Evolutionary conservation across 2,113 vertebrate species (phyloP).

Genomic region (Chionis minor): DNA sequence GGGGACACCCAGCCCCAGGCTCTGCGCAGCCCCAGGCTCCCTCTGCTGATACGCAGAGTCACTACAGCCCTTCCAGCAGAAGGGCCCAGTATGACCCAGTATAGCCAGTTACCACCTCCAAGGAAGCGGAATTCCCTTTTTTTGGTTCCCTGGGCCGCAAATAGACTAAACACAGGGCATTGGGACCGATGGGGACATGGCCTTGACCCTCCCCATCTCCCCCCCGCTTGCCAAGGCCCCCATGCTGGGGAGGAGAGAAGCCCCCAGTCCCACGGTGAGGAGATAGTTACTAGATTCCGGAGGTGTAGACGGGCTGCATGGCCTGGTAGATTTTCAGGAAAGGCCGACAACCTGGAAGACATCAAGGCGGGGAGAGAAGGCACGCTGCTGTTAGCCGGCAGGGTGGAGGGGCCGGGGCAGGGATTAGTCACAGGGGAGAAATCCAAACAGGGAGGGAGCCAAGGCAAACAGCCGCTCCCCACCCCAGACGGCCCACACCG

Average conservation of each 20-base stretch:
- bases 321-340: constrained; percentile 99
- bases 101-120: not conserved
- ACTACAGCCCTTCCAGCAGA: constrained; percentile 26
- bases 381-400: not conserved
- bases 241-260: not conserved
- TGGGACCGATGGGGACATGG: not conserved
- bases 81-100: not conserved
- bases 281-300: constrained; percentile 95
- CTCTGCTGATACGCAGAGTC: constrained; percentile 37
- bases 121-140: not conserved
- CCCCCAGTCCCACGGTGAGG: accelerated
- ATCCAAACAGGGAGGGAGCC: constrained; percentile 50
- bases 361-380: constrained; percentile 21
- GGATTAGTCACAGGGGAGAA: constrained; percentile 43
- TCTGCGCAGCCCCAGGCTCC: constrained; percentile 14
- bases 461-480: constrained; percentile 56
- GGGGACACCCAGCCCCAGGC: not conserved
- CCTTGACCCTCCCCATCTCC: not conserved
- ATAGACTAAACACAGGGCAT: not conserved
- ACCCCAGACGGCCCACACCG: not conserved
- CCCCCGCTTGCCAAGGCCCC: not conserved
- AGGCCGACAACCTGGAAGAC: constrained; percentile 89
- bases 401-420: constrained; percentile 23
- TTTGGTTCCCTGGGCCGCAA: not conserved
- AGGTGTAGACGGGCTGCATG: constrained; percentile 98